These are phyloP conservation scores for Cotesia glomerata DNA, from an alignment of 1,140 invertebrate species.

Conservation along the genomic window DNA sequence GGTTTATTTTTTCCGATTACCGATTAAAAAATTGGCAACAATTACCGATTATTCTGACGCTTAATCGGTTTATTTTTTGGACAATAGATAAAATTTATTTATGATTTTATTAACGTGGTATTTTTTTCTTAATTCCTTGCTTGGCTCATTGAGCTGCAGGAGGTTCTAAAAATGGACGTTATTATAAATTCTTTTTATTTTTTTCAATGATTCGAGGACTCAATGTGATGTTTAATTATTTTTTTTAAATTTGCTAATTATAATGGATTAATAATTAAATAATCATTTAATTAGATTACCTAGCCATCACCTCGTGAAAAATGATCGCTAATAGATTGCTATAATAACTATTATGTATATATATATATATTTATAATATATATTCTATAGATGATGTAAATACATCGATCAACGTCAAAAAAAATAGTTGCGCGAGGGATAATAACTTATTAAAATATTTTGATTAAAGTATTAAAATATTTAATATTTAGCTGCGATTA, in stretches of 20 bases:
- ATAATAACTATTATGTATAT: background rate
- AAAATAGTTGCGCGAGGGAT: background rate
- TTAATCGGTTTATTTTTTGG: background rate
- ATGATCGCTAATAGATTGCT: background rate
- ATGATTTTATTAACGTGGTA: constrained; percentile 23
- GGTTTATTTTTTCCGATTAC: no score
- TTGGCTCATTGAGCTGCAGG: background rate
- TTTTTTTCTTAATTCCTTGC: constrained; percentile 7
- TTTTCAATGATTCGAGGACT: background rate
- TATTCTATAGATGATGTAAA: background rate
- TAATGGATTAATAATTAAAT: background rate
- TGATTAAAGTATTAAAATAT: no score
- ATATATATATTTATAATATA: background rate
- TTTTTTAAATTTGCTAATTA: background rate
- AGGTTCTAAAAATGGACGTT: constrained; percentile 25
- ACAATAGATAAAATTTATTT: constrained; percentile 28
- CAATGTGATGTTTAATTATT: background rate
- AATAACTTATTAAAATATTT: no score
- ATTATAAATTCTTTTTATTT: constrained; percentile 6
- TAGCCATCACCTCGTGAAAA: constrained; percentile 11
- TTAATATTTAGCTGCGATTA: no score
- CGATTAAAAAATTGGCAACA: constrained; percentile 1
- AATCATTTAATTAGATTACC: background rate
- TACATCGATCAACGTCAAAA: background rate
- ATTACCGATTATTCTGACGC: background rate